Evolutionary conservation across 2,113 vertebrate species (phyloP), one percentile per base, ranked within the genome.

Genomic region (Melanocharis versteri): DNA sequence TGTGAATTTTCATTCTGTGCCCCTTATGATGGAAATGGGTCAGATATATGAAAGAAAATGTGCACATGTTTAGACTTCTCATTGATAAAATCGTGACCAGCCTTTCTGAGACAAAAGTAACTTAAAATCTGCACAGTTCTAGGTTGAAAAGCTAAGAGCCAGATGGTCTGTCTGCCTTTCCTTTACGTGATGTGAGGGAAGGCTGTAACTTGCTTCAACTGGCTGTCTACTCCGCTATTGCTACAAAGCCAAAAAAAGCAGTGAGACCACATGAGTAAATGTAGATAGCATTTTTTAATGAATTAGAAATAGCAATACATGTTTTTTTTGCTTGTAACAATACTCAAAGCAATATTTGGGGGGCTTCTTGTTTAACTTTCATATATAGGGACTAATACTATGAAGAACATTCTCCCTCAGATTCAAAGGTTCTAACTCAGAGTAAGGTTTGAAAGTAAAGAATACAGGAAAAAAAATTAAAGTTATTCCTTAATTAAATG

Each of bases 331-430:
- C 27, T 91, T 4, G 0, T 50, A 75, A 70, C 27, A 68, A 42
- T 47, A 70, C 35, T 70, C 15, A 35, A 64, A 75, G 8, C 22
- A 81, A 21, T 66, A 26, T 58, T 61, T 13, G 3, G 18, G 10
- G 2, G 1, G 0, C 0, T 30, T 61, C 12, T 56, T 44, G 0
- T 50, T 51, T 40, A 37, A 13, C 10, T 4, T 68, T 71, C 64
- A 30, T 30, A 27, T 40, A 30, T 17, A 20, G 28, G 18, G 7
- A 75, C 6, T 44, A 58, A 5, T 50, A 11, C 4, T 51, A 35
- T 18, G 24, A 57, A 42, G 77, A 83, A 37, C 5, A 16, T 56
- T 13, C 6, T 2, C 12, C 17, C 4, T 1, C 3, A 27, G 9
- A 79, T 56, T 71, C 10, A 71, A 53, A 82, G 13, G 42, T 30